A percentile compares a stretch with the other conserved stretches of the same genome.
Evolutionary conservation across 2,113 vertebrate species (phyloP).

Genomic region (Triplophysa tibetana): DNA sequence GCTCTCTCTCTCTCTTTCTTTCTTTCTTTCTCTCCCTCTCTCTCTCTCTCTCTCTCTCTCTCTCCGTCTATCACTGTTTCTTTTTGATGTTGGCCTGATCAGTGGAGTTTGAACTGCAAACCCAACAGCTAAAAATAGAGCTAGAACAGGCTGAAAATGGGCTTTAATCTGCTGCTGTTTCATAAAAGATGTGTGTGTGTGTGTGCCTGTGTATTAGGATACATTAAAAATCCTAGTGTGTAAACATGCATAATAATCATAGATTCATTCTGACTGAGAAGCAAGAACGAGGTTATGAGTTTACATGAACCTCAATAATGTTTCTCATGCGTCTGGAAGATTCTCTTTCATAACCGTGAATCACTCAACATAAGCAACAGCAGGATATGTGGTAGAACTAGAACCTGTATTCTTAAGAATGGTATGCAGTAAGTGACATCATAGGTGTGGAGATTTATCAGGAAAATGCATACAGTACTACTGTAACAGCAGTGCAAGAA

Average conservation of each 20-base stretch:
- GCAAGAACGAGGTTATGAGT: conserved; percentile 29
- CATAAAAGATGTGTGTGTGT: conserved; percentile 35
- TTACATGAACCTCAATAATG: conserved; percentile 44
- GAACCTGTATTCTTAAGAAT: not conserved
- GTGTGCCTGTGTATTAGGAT: conserved; percentile 15
- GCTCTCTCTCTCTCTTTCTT: conserved; percentile 15
- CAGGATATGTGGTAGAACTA: not conserved
- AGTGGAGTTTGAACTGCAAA: conserved; percentile 47
- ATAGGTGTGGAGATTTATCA: not conserved
- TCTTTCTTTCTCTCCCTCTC: too few relatives aligned
- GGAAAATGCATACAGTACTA: too few relatives aligned
- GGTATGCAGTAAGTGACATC: not conserved
- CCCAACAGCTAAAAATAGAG: conserved; percentile 52
- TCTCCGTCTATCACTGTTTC: conserved; percentile 22
- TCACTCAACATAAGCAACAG: conserved; percentile 16
- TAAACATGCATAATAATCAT: conserved; percentile 52
- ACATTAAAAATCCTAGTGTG: conserved; percentile 47
- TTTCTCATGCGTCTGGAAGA: conserved; percentile 26
- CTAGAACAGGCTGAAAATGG: conserved; percentile 48
- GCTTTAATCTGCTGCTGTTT: conserved; percentile 48
- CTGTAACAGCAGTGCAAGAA: too few relatives aligned
- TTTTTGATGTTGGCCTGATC: conserved; percentile 54
- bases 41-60: too few relatives aligned
- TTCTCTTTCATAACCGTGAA: conserved; percentile 18
- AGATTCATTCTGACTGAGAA: conserved; percentile 41